These are phyloP conservation scores for Mesodorylaimus sp. DNA, from an alignment of 2,888 invertebrate species.

Conservation along the genomic window DNA sequence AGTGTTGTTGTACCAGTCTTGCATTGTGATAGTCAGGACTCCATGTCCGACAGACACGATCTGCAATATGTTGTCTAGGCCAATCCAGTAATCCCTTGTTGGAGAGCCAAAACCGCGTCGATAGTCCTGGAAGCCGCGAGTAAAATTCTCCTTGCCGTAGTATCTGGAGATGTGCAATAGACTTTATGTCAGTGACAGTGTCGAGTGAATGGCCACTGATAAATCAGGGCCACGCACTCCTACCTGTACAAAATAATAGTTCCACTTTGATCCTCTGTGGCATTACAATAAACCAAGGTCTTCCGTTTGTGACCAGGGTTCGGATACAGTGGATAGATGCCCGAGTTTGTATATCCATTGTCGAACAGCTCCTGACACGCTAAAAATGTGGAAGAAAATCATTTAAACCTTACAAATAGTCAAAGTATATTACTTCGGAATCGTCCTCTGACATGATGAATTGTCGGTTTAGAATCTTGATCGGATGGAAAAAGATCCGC, in stretches of 20 bases:
- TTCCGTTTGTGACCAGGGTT: not conserved
- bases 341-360: not conserved
- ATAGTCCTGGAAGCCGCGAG: not conserved
- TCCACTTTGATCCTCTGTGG: not conserved
- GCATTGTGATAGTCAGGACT: not conserved
- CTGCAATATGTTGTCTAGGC: not conserved
- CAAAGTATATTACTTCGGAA: no score
- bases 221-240: not conserved
- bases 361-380: not conserved
- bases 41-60: not conserved
- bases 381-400: not conserved
- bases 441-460: no score
- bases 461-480: no score
- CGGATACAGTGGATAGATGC: not conserved
- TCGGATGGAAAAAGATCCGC: no score
- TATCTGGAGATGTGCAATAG: not conserved
- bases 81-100: not conserved
- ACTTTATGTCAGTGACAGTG: no score
- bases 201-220: not conserved
- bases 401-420: no score
- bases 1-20: not conserved
- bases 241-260: not conserved
- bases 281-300: not conserved
- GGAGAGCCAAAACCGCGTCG: not conserved
- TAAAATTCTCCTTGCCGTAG: conserved; percentile 4